Conservation (phyloP, 92 coral and sea anemone genomes). For the Phymanthus crucifer region DNA sequence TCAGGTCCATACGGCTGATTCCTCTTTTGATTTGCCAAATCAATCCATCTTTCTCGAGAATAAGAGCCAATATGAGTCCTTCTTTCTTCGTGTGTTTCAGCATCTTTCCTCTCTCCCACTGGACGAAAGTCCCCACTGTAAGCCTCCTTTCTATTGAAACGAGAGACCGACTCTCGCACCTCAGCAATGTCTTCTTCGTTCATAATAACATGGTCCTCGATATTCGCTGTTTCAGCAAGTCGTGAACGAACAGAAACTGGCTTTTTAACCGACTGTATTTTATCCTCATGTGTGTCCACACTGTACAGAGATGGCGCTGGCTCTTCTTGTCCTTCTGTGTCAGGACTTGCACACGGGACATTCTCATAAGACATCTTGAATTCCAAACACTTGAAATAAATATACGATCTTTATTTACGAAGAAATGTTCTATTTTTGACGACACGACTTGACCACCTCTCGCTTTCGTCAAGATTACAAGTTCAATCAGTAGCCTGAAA, state of each 20-base stretch:
- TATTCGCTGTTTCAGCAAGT: constrained; percentile 92
- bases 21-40: constrained; percentile 36
- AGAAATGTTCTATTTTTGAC: constrained; percentile 7
- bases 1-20: constrained; percentile 9
- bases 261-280: constrained; percentile 61
- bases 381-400: constrained; percentile 6
- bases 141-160: constrained; percentile 40
- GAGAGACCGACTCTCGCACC: constrained; percentile 52
- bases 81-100: constrained; percentile 48
- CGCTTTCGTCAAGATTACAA: not conserved
- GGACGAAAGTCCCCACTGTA: constrained; percentile 35
- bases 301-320: constrained; percentile 96
- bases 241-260: constrained; percentile 66
- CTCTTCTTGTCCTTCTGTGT: constrained; percentile 82
- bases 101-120: constrained; percentile 41
- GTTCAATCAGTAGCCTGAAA: constrained; percentile 34
- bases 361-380: constrained; percentile 83
- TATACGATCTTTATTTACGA: not conserved
- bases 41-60: constrained; percentile 65
- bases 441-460: constrained; percentile 8
- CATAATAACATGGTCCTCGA: constrained; percentile 90
- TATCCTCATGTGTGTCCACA: constrained; percentile 63
- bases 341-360: constrained; percentile 95
- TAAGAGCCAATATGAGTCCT: not conserved
- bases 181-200: constrained; percentile 93